Conservation (phyloP, 2,113 vertebrate genomes). For the Phyllostomus discolor region DNA sequence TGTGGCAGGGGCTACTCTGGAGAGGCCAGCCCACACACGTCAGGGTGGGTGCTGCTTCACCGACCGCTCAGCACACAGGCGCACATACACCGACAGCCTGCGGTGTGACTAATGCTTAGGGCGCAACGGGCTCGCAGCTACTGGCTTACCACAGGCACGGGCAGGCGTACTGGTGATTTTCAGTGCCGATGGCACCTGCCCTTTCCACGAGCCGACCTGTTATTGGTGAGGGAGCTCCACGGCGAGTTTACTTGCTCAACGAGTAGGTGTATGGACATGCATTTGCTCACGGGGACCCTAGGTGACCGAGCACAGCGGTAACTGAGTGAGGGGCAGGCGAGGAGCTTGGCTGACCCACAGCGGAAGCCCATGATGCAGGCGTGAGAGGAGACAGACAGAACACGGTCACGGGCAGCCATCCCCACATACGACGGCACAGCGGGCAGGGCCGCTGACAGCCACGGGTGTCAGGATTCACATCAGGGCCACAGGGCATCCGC, state of each 20-base stretch:
- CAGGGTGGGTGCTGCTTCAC: background rate
- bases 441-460: background rate
- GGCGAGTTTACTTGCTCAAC: background rate
- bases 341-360: background rate
- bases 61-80: background rate
- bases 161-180: background rate
- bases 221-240: background rate
- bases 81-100: background rate
- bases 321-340: background rate
- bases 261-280: background rate
- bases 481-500: rapidly evolving
- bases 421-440: rapidly evolving
- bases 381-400: rapidly evolving
- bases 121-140: background rate
- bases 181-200: background rate
- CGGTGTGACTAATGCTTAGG: background rate
- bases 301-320: background rate
- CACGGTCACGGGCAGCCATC: too few species aligned
- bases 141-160: too few species aligned
- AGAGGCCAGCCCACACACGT: background rate
- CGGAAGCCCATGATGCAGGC: background rate
- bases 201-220: background rate
- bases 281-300: background rate
- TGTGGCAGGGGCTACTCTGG: rapidly evolving
- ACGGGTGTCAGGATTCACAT: rapidly evolving